These are phyloP conservation scores for Anthophora plumipes DNA, from an alignment of 2,888 invertebrate genomes.

Conservation along the genomic window DNA sequence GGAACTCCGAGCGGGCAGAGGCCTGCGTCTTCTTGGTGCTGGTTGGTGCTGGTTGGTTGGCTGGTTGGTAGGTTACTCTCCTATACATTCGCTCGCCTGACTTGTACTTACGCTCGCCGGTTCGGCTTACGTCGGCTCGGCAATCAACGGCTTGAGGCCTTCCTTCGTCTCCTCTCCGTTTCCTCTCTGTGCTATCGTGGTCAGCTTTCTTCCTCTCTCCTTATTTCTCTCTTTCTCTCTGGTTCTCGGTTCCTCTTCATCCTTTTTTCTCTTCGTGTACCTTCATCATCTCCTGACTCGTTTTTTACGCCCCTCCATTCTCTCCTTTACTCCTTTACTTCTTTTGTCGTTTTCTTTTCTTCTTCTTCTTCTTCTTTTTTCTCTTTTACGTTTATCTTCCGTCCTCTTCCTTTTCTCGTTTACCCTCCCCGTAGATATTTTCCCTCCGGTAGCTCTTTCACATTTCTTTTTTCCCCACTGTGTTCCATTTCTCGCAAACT, in stretches of 20 bases:
- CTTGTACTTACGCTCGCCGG: constrained; percentile 25
- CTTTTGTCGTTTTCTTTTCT: background rate
- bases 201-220: constrained; percentile 19
- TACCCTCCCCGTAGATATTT: background rate
- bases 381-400: constrained; percentile 1
- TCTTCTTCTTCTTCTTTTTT: background rate
- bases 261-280: constrained; percentile 2
- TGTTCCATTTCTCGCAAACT: constrained; percentile 1
- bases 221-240: constrained; percentile 1
- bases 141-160: constrained; percentile 62
- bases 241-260: background rate
- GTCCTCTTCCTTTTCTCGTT: background rate
- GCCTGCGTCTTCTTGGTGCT: constrained; percentile 58
- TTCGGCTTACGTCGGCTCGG: constrained; percentile 51
- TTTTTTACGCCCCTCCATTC: constrained; percentile 1
- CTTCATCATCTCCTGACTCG: constrained; percentile 3
- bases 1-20: constrained; percentile 73
- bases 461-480: background rate
- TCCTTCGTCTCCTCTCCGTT: constrained; percentile 24
- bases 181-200: constrained; percentile 3
- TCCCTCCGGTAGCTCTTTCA: background rate
- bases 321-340: background rate
- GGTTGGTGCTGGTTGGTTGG: constrained; percentile 53
- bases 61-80: constrained; percentile 33
- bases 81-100: constrained; percentile 41